Evolutionary conservation across 2,797 vertebrate genomes (phyloP).

Genomic region (Amblyopsis hoosieri): DNA sequence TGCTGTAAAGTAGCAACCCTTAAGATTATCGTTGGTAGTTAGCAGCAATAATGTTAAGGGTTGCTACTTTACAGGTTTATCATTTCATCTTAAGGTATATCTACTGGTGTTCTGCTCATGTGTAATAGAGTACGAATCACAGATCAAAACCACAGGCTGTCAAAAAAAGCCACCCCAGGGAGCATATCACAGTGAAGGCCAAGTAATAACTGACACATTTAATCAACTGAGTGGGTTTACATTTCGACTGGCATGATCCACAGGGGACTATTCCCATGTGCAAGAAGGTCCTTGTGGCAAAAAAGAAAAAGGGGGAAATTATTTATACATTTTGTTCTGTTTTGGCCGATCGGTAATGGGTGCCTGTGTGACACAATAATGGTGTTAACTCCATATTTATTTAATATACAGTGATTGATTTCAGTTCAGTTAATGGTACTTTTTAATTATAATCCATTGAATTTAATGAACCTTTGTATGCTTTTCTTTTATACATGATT

Average conservation of each 20-base stretch:
- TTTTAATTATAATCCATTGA: too few relatives aligned
- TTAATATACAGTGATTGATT: too few relatives aligned
- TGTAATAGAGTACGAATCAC: constrained; percentile 57
- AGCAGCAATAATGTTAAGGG: too few relatives aligned
- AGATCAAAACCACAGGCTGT: constrained; percentile 64
- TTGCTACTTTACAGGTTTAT: too few relatives aligned
- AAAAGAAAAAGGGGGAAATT: constrained; percentile 47
- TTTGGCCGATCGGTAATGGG: too few relatives aligned
- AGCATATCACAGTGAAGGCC: constrained; percentile 58
- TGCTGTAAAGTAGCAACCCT: too few relatives aligned
- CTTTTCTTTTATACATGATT: too few relatives aligned
- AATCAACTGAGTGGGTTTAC: constrained; percentile 70
- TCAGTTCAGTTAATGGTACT: too few relatives aligned
- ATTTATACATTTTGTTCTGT: constrained; percentile 31
- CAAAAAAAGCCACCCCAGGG: constrained; percentile 65
- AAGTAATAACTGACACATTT: constrained; percentile 71
- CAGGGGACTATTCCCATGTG: constrained; percentile 40
- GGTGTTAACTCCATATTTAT: too few relatives aligned
- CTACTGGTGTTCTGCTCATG: constrained; percentile 56
- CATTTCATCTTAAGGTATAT: constrained; percentile 41
- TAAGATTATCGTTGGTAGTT: too few relatives aligned
- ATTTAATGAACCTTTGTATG: too few relatives aligned
- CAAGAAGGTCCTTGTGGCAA: constrained; percentile 50
- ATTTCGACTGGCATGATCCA: constrained; percentile 63
- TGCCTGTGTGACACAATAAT: too few relatives aligned